Conservation (phyloP, 2,113 vertebrate species). For the Synodontis membranacea region DNA sequence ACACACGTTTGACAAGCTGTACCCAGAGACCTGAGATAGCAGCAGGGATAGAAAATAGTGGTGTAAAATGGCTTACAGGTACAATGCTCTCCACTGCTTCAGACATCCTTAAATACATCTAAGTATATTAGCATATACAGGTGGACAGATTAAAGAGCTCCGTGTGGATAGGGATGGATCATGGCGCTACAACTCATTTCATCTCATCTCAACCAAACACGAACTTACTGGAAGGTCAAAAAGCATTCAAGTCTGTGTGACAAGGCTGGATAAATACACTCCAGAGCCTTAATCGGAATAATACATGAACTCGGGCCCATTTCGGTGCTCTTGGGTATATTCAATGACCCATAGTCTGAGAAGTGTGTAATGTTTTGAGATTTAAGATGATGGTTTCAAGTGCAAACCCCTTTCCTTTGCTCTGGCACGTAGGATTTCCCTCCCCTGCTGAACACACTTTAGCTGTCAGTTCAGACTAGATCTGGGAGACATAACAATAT, state of each 20-base stretch:
- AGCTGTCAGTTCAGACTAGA: conserved; percentile 37
- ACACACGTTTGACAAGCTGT: conserved; percentile 47
- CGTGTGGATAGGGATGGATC: neutral
- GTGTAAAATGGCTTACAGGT: conserved; percentile 22
- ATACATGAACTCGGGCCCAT: neutral
- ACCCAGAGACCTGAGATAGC: conserved; percentile 45
- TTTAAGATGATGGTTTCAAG: neutral
- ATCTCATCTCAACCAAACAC: neutral
- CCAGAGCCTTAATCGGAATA: neutral
- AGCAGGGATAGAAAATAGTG: conserved; percentile 6
- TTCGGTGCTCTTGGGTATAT: neutral
- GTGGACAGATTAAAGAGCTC: neutral
- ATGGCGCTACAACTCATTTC: too few species aligned
- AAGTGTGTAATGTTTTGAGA: neutral
- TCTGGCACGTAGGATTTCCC: conserved; percentile 1
- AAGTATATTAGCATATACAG: neutral
- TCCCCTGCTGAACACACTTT: conserved; percentile 21
- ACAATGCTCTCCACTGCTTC: neutral
- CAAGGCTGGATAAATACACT: neutral
- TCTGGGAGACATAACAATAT: conserved; percentile 33
- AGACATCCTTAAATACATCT: conserved; percentile 17
- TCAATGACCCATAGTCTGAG: neutral
- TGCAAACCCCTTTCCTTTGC: neutral
- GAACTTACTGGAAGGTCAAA: neutral
- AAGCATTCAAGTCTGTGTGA: neutral